These are phyloP conservation scores for Seriola rivoliana DNA, from an alignment of 2,113 vertebrate species.

Conservation along the genomic window DNA sequence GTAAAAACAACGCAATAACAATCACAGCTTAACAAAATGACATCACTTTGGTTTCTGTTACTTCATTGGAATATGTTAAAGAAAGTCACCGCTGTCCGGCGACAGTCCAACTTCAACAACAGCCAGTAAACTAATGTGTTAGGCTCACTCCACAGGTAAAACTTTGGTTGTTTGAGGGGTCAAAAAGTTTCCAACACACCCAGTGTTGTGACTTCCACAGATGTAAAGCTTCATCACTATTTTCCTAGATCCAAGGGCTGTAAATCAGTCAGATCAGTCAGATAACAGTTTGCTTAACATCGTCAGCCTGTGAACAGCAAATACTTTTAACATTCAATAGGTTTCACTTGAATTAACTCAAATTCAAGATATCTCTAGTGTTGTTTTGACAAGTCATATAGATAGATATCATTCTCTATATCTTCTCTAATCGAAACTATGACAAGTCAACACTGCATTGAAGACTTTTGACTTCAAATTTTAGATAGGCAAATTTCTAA, in stretches of 20 bases:
- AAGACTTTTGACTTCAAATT: too few species aligned
- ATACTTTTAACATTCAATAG: too few species aligned
- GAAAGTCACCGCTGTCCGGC: background rate
- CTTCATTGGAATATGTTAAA: background rate
- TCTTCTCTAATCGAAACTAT: too few species aligned
- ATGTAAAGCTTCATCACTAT: background rate
- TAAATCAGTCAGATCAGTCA: background rate
- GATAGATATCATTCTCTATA: too few species aligned
- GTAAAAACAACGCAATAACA: background rate
- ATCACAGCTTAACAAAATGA: background rate
- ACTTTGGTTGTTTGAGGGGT: background rate
- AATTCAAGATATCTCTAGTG: too few species aligned
- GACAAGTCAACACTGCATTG: too few species aligned
- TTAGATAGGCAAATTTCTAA: too few species aligned
- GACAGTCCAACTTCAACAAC: background rate
- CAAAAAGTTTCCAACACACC: background rate
- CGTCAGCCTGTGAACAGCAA: too few species aligned
- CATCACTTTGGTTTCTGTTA: background rate
- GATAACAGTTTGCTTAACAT: background rate
- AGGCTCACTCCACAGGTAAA: conserved; percentile 3
- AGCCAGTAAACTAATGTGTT: background rate
- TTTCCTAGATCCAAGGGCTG: background rate
- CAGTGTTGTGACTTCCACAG: background rate
- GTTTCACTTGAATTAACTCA: too few species aligned
- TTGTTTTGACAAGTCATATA: too few species aligned